Conservation (phyloP, 1,140 invertebrate genomes). For the Drosophila lacteicornis region DNA sequence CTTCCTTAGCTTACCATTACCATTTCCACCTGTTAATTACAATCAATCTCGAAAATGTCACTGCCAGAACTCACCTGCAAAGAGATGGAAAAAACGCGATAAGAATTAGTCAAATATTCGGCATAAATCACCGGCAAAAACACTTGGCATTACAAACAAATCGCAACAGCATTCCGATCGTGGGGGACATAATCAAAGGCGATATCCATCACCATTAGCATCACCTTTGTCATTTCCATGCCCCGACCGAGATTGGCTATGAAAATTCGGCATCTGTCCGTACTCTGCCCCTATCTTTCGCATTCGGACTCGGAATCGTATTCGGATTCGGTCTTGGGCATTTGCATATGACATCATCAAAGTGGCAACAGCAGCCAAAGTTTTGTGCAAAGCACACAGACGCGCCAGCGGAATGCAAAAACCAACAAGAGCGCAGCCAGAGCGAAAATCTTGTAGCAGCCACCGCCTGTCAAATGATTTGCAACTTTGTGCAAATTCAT, state of each 20-base stretch:
- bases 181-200: constrained; percentile 31
- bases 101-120: constrained; percentile 52
- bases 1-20: constrained; percentile 4
- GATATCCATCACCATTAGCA: constrained; percentile 54
- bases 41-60: constrained; percentile 33
- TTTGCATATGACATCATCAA: constrained; percentile 80
- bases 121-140: constrained; percentile 30
- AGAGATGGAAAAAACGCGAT: constrained; percentile 19
- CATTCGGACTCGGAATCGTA: too few species aligned
- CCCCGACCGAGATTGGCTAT: constrained; percentile 38
- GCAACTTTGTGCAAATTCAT: constrained; percentile 80
- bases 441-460: constrained; percentile 41
- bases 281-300: constrained; percentile 2
- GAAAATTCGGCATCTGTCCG: constrained; percentile 51
- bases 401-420: constrained; percentile 52
- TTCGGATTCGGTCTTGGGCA: constrained; percentile 10
- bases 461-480: constrained; percentile 74
- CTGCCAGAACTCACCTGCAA: constrained; percentile 51
- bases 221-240: constrained; percentile 66
- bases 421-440: constrained; percentile 34
- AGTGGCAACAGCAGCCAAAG: constrained; percentile 50
- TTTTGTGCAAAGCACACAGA: constrained; percentile 68
- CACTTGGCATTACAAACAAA: constrained; percentile 28
- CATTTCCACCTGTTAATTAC: background rate
- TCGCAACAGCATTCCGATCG: constrained; percentile 43